These are phyloP conservation scores for Vidua macroura DNA, from an alignment of 2,113 vertebrate genomes.

Conservation along the genomic window DNA sequence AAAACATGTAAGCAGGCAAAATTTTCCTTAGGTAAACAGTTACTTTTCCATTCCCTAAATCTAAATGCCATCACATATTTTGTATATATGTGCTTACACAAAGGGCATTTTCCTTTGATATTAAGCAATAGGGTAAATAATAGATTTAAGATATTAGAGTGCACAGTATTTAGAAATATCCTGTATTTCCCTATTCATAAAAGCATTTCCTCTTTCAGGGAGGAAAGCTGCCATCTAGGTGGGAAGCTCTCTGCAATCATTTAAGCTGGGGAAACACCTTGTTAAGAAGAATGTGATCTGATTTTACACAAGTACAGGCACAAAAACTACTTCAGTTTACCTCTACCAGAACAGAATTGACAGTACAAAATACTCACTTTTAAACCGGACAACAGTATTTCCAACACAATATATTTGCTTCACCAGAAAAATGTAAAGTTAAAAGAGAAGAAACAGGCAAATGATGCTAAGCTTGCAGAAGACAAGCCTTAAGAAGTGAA, in stretches of 20 bases:
- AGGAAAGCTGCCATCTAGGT: not conserved
- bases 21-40: not conserved
- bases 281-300: not conserved
- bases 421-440: not conserved
- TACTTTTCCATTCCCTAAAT: not conserved
- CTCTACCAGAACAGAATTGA: not conserved
- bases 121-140: not conserved
- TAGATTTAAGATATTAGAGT: not conserved
- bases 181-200: not conserved
- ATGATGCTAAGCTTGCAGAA: not conserved
- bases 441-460: not conserved
- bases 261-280: not conserved
- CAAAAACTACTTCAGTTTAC: not conserved
- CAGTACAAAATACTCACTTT: not conserved
- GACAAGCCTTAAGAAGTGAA: not conserved
- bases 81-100: not conserved
- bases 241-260: not conserved
- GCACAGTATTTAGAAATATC: not conserved
- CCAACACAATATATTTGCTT: not conserved
- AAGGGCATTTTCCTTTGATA: not conserved
- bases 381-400: not conserved
- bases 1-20: not conserved
- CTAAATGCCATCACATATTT: not conserved
- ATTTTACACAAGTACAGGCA: not conserved
- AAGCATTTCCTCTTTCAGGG: not conserved